Evolutionary conservation across 2,797 vertebrate genomes (phyloP), one percentile per base, ranked within the genome.

Genomic region (Sparus aurata): DNA sequence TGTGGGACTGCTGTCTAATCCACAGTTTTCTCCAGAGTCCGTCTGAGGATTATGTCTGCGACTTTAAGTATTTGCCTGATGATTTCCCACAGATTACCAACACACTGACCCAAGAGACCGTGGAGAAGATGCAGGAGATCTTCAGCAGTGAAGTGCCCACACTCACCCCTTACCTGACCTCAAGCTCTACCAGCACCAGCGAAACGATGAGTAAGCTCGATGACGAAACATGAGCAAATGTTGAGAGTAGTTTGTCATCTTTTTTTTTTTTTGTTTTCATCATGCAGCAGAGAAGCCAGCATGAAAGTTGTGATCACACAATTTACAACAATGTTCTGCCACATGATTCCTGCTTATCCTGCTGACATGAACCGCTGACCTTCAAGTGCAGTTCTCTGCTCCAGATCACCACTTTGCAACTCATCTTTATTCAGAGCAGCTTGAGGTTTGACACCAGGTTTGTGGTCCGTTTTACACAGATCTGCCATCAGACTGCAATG

Each of bases 401-500:
- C 12, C 22, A 25, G 18, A 53, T 62, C 3, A 53, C 1, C 38
- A 45, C 46, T 45, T 16, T 61, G 5, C 22, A 47, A 74, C n/a
- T 17, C 13, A 54, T 66, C 43, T 30, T 38, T 46, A 38, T 54
- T 52, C 18, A 12, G 6, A 4, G 49, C 3, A 34, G 13, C 71
- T 55, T 66, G 12, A 60, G 16, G 11, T 70, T 50, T 50, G n/a
- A 79, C 60, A 73, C 34, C 13, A 22, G 20, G 5, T 81, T 49
- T 83, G 16, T 50, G 18, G 22, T 50, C 25, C 4, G 80, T 57
- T 73, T 80, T 46, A 75, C 86, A 75, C 27, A 98, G 97, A 93
- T 52, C 82, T 96, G 3, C 92, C 96, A 38, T 88, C 87, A 74
- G 96, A 98, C 84, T 99, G 97, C 79, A 95, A 93, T 13, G 92